A percentile compares a stretch with the other conserved stretches of the same genome.
Evolutionary conservation across 2,797 vertebrate species (phyloP).

Genomic region (Gallinago stenura): DNA sequence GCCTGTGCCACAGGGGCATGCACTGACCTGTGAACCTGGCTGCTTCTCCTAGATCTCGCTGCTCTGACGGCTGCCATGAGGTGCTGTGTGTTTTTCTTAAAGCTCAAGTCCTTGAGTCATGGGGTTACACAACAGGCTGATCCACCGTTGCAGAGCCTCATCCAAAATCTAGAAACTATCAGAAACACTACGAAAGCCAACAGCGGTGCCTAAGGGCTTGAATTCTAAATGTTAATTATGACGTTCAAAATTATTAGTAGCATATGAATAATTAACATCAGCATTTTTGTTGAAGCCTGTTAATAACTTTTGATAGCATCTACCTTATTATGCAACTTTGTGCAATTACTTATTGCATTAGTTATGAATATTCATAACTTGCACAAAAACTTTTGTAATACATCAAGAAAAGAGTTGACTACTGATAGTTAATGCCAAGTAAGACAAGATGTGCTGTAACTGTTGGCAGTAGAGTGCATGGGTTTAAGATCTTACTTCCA

Average conservation of each 20-base stretch:
- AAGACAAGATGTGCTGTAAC: not conserved
- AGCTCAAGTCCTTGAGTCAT: not conserved
- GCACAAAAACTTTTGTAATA: not conserved
- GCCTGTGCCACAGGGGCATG: not conserved
- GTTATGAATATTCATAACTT: not conserved
- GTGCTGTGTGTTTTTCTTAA: not conserved
- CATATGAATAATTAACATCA: not conserved
- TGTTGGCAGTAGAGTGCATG: not conserved
- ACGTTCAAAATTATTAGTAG: not conserved
- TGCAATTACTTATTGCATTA: not conserved
- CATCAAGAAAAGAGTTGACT: not conserved
- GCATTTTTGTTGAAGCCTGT: not conserved
- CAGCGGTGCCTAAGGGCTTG: not conserved
- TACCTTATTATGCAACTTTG: not conserved
- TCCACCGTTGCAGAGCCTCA: not conserved
- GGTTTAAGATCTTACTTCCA: not conserved
- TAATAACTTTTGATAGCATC: not conserved
- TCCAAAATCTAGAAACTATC: not conserved
- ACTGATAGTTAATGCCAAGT: not conserved
- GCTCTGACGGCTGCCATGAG: not conserved
- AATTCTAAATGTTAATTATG: not conserved
- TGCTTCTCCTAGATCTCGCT: not conserved
- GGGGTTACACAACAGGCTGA: not conserved
- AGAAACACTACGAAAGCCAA: not conserved
- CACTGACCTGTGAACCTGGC: not conserved